Evolutionary conservation across 2,888 invertebrate species (phyloP), one percentile per base, ranked within the genome.

Genomic region (Apodemia hepburni): DNA sequence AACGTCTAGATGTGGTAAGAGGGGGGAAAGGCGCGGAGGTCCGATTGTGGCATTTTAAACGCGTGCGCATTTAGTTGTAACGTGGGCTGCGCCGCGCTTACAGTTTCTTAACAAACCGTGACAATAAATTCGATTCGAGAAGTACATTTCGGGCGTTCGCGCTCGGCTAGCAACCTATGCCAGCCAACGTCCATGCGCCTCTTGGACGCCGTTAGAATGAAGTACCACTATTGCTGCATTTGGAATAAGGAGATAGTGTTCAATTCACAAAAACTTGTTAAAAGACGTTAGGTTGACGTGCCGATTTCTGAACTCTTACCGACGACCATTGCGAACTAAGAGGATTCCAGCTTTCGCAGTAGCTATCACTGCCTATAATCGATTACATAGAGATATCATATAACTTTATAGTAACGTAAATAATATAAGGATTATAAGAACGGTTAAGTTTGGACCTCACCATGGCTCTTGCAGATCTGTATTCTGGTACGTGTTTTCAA

Each of bases 181-280:
- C 91, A 83, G 85, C 87, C 86, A 80, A 84, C 83, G 78, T 82
- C 80, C 72, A 85, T 85, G 85, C 81, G 76, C 77, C 78, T 77
- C 75, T 78, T 83, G 88, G 89, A 88, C 86, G 75, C 87, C 84
- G 85, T 87, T 92, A 92, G 92, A 90, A 92, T 92, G 92, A 91
- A 91, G 92, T 95, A 95, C 94, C 94, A 94, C 92, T 97, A 97
- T 94, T 95, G 94, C 89, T 96, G 96, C 94, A 96, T 96, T 93
- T 97, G 97, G 97, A 97, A 96, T 92, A 95, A 96, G 92, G 97
- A 97, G 93, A 97, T 97, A 89, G 96, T 97, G 91, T 95, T 97
- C 93, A 97, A 97, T 92, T 97, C 97, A 86, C 97, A 97, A 87
- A 97, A 97, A 93, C 93, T 97, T 82, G 97, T 97, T 78, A 97